Evolutionary conservation across 2,797 vertebrate genomes (phyloP), one percentile per base, ranked within the genome.

Genomic region (Tiaroga cobitis): DNA sequence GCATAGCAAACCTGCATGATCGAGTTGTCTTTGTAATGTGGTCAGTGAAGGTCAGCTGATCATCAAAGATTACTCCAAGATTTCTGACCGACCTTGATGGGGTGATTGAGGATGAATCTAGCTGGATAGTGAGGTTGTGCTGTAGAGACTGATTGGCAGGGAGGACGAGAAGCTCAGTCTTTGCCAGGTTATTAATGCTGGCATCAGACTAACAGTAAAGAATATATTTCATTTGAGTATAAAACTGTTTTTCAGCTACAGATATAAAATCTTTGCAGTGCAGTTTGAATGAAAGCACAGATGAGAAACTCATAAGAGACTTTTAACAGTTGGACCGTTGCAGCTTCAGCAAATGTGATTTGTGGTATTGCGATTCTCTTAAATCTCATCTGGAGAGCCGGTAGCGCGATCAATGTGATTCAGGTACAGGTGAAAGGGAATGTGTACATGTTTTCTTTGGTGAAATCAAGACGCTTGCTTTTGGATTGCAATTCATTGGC

Each of bases 251-350:
- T 65, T 54, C 10, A 39, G 43, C 24, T 1, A 21, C 41, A 51
- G 39, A 41, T 39, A 32, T 67, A 32, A 43, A 39, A 56, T 68
- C n/a, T 65, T 73, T 5, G 5, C 41, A 26, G 39, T 46, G 39
- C 21, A 46, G 70, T 26, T 90, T 87, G 88, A 93, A 92, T 92
- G 89, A 92, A 91, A 93, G 92, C 92, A 90, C 37, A 46, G 7
- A 49, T 8, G 19, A 90, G 92, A 93, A 93, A 88, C 92, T 91
- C 84, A 91, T 46, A 82, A 91, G 91, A 92, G 92, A 91, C 90
- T 91, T 89, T 90, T 87, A 88, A 88, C 88, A 87, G 49, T 84
- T 61, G 83, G 78, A 49, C 81, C 54, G 15, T 29, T 65, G 63
- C 63, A 89, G 85, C 63, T 87, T 67, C 89, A 90, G 91, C 85